Evolutionary conservation across 2,113 vertebrate species (phyloP), one percentile per base, ranked within the genome.

Genomic region (Glaucomys volans): DNA sequence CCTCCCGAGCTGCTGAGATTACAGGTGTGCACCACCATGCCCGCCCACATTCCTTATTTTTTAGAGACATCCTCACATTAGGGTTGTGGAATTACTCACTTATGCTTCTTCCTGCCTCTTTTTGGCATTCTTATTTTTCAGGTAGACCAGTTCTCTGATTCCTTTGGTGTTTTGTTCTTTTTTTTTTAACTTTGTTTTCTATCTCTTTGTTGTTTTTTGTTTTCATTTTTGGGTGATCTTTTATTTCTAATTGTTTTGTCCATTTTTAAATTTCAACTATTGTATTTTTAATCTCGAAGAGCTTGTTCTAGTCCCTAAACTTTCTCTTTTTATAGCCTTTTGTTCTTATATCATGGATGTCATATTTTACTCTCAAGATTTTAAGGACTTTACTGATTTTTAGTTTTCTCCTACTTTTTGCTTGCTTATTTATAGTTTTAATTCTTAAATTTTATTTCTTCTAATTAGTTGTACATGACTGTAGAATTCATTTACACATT

Each of bases 361-460:
- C 62, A 47, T 84, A 52, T 92, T 92, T 89, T 84, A n/a, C 24
- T 89, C n/a, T 91, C 7, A 40, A 24, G 10, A 69, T 90, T 80
- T 83, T 76, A 72, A 44, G 50, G 4, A 24, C 75, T 44, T n/a
- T 50, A 18, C 82, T 62, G 71, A 40, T 37, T 94, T 92, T 86
- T 54, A 69, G 13, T 72, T 88, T 92, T 82, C 50, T 77, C 85
- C 66, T 81, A 11, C 12, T 30, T 69, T 67, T 40, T 71, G 26
- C 9, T 75, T 80, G 22, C n/a, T 72, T 64, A 26, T 75, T 74
- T 85, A 57, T 3, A n/a, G n/a, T 47, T 47, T 47, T 47, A n/a
- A n/a, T n/a, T n/a, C n/a, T n/a, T n/a, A n/a, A n/a, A 47, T 47
- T 47, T 47, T 8, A 47, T 47, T 47, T 8, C 7, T 47, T 47